These are phyloP conservation scores for Mycteria americana DNA, from an alignment of 2,797 vertebrate species.

Conservation along the genomic window DNA sequence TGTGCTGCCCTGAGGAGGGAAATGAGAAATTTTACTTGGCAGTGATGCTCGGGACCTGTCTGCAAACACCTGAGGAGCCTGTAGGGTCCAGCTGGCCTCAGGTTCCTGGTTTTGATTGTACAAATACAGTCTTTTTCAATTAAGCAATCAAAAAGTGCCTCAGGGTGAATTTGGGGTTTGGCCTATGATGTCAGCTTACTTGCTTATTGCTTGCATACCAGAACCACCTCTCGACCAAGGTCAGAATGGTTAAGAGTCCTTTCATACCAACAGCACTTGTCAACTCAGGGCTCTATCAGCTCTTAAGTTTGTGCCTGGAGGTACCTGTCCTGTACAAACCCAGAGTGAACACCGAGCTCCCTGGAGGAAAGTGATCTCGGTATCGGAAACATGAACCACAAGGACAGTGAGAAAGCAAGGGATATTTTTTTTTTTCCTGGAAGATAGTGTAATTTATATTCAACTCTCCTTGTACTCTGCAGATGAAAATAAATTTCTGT, in stretches of 20 bases:
- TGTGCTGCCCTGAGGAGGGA: constrained; percentile 74
- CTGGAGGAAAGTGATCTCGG: not conserved
- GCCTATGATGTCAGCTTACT: not conserved
- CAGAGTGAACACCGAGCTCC: not conserved
- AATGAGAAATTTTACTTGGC: not conserved
- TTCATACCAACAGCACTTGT: not conserved
- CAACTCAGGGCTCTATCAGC: not conserved
- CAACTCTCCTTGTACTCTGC: not conserved
- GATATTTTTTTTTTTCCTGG: not conserved
- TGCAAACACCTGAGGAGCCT: not conserved
- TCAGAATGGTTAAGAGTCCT: not conserved
- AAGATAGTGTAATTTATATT: not conserved
- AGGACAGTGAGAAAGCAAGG: not conserved
- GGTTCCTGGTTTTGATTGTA: not conserved
- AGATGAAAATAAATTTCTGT: not conserved
- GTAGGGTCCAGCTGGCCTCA: not conserved
- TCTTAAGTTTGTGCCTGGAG: not conserved
- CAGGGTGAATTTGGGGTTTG: not conserved
- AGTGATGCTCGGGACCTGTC: not conserved
- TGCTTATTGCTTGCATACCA: not conserved
- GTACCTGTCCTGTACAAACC: not conserved
- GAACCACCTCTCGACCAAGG: not conserved
- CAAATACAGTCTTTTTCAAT: not conserved
- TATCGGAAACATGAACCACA: not conserved
- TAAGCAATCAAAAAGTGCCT: not conserved